phyloP scores from a whole-genome alignment of 2,797 vertebrate genomes.

The Triplophysa bombifrons region DNA sequence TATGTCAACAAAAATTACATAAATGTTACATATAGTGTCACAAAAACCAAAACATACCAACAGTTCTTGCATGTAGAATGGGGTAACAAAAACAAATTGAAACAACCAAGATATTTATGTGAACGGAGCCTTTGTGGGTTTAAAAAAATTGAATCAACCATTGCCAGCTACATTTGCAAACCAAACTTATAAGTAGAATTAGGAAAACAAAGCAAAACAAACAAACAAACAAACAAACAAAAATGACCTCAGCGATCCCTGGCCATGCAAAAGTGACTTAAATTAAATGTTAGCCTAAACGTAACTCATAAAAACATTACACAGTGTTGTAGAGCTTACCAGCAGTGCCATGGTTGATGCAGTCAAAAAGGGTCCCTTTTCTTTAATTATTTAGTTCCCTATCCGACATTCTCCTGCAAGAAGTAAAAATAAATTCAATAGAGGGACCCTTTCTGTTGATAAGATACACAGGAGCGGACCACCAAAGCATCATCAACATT shows the following conservation, averaged over 20 bases:
- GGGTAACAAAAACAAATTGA: conserved; percentile 9
- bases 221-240: no score
- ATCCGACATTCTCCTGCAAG: conserved; percentile 88
- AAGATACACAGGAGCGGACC: conserved; percentile 77
- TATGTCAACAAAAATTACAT: not conserved
- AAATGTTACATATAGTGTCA: not conserved
- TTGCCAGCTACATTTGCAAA: conserved; percentile 1
- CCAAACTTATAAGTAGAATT: conserved; percentile 15
- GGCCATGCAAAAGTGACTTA: conserved; percentile 73
- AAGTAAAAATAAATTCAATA: conserved; percentile 86
- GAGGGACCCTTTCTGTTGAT: conserved; percentile 83
- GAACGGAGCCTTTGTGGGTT: conserved; percentile 4
- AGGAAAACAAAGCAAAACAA: conserved; percentile 55
- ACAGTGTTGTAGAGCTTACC: conserved; percentile 87
- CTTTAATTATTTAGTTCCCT: conserved; percentile 89
- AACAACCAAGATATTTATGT: conserved; percentile 6
- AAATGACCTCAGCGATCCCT: conserved; percentile 66
- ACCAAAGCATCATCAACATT: conserved; percentile 81
- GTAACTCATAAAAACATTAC: conserved; percentile 75
- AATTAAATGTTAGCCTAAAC: conserved; percentile 63
- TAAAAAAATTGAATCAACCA: conserved; percentile 7
- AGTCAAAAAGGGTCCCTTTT: conserved; percentile 87
- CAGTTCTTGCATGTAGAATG: not conserved
- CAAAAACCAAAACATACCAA: conserved; percentile 10
- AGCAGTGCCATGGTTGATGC: conserved; percentile 87